Evolutionary conservation across 2,113 vertebrate species (phyloP).

Genomic region (Callipepla squamata): DNA sequence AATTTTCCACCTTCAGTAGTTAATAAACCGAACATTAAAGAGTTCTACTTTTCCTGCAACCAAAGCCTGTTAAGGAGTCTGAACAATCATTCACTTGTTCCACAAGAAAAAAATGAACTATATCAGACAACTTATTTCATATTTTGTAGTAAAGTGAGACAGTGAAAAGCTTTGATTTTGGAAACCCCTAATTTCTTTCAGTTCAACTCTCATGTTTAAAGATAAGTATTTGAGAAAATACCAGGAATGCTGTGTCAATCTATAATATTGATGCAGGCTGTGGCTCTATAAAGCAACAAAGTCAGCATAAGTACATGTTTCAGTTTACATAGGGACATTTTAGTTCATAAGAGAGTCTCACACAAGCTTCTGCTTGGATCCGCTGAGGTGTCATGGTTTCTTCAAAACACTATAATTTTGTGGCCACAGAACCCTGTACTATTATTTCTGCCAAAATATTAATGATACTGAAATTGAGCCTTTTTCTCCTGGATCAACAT

Average conservation of each 20-base stretch:
- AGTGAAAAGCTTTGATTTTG: neutral
- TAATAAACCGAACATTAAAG: neutral
- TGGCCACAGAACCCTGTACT: neutral
- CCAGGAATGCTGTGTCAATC: neutral
- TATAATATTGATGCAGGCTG: neutral
- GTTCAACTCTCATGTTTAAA: neutral
- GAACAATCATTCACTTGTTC: neutral
- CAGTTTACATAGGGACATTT: neutral
- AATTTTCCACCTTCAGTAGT: neutral
- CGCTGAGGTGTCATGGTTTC: fast-evolving
- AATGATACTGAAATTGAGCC: neutral
- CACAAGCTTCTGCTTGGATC: neutral
- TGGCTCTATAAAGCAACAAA: neutral
- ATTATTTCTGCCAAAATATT: neutral
- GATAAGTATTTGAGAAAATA: neutral
- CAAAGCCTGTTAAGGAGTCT: neutral
- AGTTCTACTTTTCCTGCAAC: neutral
- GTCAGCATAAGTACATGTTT: neutral
- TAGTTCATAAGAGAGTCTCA: neutral
- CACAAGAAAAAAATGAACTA: neutral
- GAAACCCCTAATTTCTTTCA: neutral
- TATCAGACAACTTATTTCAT: neutral
- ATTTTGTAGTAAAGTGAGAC: neutral
- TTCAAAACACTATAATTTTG: neutral
- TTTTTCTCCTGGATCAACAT: neutral